Conservation (phyloP, 2,797 vertebrate species). For the Crocodylus rhombifer region DNA sequence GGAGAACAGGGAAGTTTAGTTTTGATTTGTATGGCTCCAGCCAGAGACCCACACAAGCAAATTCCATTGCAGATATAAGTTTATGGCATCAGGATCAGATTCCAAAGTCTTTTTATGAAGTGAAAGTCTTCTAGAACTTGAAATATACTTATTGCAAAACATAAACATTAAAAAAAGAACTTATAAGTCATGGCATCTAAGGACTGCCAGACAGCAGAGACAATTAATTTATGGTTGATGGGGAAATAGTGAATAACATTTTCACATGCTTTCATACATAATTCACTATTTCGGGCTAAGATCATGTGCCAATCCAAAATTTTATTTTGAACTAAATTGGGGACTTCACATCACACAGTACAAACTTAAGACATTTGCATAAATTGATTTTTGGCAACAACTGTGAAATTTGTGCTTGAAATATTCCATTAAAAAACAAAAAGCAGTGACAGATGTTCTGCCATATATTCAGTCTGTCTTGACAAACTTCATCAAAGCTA, state of each 20-base stretch:
- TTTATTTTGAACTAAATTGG: not conserved
- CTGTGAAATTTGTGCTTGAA: not conserved
- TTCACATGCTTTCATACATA: not conserved
- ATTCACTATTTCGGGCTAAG: not conserved
- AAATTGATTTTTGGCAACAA: not conserved
- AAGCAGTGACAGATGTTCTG: too few relatives aligned
- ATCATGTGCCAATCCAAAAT: not conserved
- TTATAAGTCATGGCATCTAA: not conserved
- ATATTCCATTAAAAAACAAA: not conserved
- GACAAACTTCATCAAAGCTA: too few relatives aligned
- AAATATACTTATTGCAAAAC: not conserved
- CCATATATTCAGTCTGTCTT: too few relatives aligned
- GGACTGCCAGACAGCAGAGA: not conserved
- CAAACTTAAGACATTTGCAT: not conserved
- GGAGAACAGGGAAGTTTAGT: not conserved
- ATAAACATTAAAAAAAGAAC: too few relatives aligned
- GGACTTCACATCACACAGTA: not conserved
- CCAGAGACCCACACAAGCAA: not conserved
- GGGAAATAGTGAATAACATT: not conserved
- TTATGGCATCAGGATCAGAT: not conserved
- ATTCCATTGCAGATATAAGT: not conserved
- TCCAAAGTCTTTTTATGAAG: not conserved
- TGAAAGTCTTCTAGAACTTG: not conserved
- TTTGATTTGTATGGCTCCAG: not conserved
- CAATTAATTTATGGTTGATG: not conserved